Base-by-base conservation (phyloP, 1,140 invertebrate species). In the Physella acuta region DNA sequence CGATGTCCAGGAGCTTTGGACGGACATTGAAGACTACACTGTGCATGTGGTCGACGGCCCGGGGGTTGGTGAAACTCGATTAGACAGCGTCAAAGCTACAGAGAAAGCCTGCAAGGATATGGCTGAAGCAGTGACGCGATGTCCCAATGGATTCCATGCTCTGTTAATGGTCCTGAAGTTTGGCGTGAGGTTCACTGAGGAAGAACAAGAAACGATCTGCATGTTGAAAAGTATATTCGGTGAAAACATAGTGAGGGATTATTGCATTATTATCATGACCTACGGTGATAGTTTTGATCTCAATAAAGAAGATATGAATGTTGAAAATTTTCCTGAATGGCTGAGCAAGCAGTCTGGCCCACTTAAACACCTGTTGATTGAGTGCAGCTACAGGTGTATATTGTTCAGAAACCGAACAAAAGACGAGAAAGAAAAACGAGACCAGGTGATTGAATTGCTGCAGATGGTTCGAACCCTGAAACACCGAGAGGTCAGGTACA, bases 221-320 rank as follows among this genome's bases (percentile, higher is more conserved):
- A 34, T 58, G 30, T 39, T 62, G 1, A 62, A 49, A 24, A 44
- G 11, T 3, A 62, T 49, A 3, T 62, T 62, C 28, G 60, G 60
- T 49, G 36, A 37, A 39, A 26, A 26, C 30, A 26, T 62, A 14
- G 30, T 62, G 20, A 37, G 36, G 60, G 44, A 62, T 49, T 62
- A 49, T 30, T 33, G 60, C n/a, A 44, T 62, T 26, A 62, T 44
- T 5, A 26, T 62, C 4, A 62, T 62, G 60, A 62, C 60, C 1
- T 24, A 49, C 44, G 60, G 60, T 26, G 60, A 62, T 49, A 62
- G 30, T 17, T 62, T 62, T 49, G 39, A 49, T 37, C 2, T 30
- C 1, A 37, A 62, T 17, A 62, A 20, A 30, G 60, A 62, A 16
- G 37, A 44, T 30, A n/a, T n/a, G n/a, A 24, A 24, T 5, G 60